phyloP scores from a whole-genome alignment of 2,888 invertebrate genomes.

The Allolobophora icterica region DNA sequence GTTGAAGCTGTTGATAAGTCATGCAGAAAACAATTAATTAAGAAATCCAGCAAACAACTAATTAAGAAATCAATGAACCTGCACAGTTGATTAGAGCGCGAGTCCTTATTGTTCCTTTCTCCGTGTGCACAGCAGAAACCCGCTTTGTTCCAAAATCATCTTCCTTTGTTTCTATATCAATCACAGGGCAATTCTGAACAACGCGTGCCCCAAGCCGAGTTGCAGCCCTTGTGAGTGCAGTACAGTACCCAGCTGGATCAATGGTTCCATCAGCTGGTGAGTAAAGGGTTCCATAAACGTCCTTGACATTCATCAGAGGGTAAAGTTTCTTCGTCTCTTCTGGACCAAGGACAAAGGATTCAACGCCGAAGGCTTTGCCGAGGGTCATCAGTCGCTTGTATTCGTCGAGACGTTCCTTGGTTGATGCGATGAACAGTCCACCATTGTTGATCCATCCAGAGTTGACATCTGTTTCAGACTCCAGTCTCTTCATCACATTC shows the following conservation, averaged over 20 bases:
- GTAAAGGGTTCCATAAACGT: slow-evolving; percentile 77
- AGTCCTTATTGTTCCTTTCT: slow-evolving; percentile 78
- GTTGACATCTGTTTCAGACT: slow-evolving; percentile 80
- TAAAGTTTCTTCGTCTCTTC: slow-evolving; percentile 78
- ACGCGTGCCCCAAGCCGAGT: slow-evolving; percentile 72
- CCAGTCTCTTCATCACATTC: slow-evolving; percentile 72
- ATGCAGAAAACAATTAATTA: not conserved
- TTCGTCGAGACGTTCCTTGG: slow-evolving; percentile 80
- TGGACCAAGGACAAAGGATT: slow-evolving; percentile 77
- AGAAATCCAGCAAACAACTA: not conserved
- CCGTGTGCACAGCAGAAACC: slow-evolving; percentile 79
- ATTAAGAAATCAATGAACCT: slow-evolving; percentile 55
- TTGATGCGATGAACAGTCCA: slow-evolving; percentile 83
- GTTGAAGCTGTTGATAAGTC: not conserved
- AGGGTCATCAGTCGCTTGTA: slow-evolving; percentile 80
- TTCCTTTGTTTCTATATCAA: slow-evolving; percentile 75
- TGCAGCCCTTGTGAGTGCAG: slow-evolving; percentile 78
- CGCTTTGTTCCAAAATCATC: slow-evolving; percentile 73
- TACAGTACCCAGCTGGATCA: slow-evolving; percentile 82
- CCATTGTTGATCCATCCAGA: slow-evolving; percentile 90
- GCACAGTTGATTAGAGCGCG: slow-evolving; percentile 80
- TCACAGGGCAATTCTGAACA: slow-evolving; percentile 52
- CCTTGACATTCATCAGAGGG: slow-evolving; percentile 78
- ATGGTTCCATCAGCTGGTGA: slow-evolving; percentile 83
- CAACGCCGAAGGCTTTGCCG: slow-evolving; percentile 80